phyloP scores from a whole-genome alignment of 1,140 invertebrate genomes.

The Delia radicum region DNA sequence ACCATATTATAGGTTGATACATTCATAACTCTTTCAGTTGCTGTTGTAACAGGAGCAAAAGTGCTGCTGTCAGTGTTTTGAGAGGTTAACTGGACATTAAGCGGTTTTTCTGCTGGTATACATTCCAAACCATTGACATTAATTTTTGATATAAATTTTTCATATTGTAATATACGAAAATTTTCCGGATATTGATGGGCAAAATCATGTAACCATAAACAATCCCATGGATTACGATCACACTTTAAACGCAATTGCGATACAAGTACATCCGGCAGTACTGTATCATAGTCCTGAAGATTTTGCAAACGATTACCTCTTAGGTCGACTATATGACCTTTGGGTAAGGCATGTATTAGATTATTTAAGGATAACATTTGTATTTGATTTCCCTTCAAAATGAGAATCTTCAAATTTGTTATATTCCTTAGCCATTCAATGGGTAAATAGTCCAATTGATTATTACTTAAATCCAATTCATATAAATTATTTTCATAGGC shows the following conservation, averaged over 20 bases:
- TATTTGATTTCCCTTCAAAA: constrained; percentile 36
- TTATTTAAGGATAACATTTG: constrained; percentile 30
- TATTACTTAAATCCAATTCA: constrained; percentile 39
- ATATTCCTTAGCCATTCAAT: constrained; percentile 37
- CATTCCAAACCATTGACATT: constrained; percentile 52
- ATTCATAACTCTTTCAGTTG: constrained; percentile 29
- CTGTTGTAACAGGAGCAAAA: background rate
- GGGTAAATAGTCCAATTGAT: constrained; percentile 34
- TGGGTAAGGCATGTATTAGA: constrained; percentile 30
- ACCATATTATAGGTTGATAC: constrained; percentile 44
- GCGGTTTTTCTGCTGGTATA: constrained; percentile 29
- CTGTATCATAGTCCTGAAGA: constrained; percentile 26
- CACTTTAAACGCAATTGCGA: constrained; percentile 37
- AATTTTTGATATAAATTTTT: constrained; percentile 49
- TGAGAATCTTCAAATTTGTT: constrained; percentile 28
- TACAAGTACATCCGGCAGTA: constrained; percentile 8
- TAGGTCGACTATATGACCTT: constrained; percentile 32
- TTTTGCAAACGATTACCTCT: constrained; percentile 33
- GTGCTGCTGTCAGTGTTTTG: background rate
- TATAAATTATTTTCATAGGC: constrained; percentile 25
- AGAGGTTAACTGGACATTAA: background rate
- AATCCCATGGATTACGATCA: constrained; percentile 50
- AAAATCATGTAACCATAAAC: constrained; percentile 47
- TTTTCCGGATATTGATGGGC: constrained; percentile 41
- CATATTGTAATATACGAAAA: constrained; percentile 46